phyloP scores from a whole-genome alignment of 2,888 invertebrate genomes.

The Diaprepes abbreviatus region DNA sequence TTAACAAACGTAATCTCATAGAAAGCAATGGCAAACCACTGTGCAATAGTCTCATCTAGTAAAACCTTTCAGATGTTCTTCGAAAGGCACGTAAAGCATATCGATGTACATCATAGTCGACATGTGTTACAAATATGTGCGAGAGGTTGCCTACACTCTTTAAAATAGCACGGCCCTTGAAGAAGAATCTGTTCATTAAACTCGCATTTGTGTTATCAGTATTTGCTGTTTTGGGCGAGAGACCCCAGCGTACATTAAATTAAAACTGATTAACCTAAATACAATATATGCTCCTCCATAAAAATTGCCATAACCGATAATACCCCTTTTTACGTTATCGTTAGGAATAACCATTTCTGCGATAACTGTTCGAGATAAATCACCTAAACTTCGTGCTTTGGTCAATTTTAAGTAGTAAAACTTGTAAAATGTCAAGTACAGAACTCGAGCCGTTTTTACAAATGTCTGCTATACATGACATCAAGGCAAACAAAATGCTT shows the following conservation, averaged over 20 bases:
- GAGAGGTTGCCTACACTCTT: too few species aligned
- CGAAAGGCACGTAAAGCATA: too few species aligned
- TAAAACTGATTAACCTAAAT: background rate
- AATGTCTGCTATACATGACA: constrained; percentile 45
- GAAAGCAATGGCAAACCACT: too few species aligned
- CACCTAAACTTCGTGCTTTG: constrained; percentile 45
- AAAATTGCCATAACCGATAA: background rate
- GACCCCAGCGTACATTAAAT: background rate
- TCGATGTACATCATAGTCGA: too few species aligned
- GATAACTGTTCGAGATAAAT: constrained; percentile 46
- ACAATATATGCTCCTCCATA: background rate
- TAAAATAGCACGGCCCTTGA: too few species aligned
- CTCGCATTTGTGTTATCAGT: too few species aligned
- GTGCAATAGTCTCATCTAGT: too few species aligned
- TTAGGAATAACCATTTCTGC: constrained; percentile 34
- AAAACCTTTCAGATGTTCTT: too few species aligned
- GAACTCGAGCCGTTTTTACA: constrained; percentile 39
- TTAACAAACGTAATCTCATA: too few species aligned
- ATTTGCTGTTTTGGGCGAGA: background rate
- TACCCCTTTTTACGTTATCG: constrained; percentile 36
- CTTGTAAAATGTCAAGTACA: constrained; percentile 48
- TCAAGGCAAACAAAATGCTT: constrained; percentile 34
- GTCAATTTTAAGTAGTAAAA: constrained; percentile 48
- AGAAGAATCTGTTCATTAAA: too few species aligned
- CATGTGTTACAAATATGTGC: too few species aligned